Evolutionary conservation across 1,140 invertebrate genomes (phyloP).

Genomic region (Brachionus koreanus): DNA sequence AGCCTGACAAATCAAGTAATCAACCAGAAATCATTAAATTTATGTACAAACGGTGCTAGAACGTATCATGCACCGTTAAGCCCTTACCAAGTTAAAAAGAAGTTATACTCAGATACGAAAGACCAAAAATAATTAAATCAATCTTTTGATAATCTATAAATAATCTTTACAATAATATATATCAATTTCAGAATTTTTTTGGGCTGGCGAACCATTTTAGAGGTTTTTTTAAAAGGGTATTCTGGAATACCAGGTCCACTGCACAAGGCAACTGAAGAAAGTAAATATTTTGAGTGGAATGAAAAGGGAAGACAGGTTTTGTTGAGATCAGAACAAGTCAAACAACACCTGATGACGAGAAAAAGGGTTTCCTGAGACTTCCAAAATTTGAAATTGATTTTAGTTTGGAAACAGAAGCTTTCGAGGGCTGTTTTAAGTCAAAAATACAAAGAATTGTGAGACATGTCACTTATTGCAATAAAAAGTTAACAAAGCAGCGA

Average conservation of each 20-base stretch:
- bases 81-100: not conserved
- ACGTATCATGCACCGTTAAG: not conserved
- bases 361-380: not conserved
- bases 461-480: not conserved
- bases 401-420: not conserved
- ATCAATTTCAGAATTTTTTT: conserved; percentile 48
- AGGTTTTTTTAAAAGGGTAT: conserved; percentile 46
- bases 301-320: not conserved
- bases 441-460: not conserved
- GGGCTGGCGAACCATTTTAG: conserved; percentile 50
- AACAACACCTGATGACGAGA: not conserved
- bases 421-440: not conserved
- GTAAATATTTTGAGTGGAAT: not conserved
- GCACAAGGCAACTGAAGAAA: not conserved
- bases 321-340: not conserved
- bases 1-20: not conserved
- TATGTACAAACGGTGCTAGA: not conserved
- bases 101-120: not conserved
- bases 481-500: not conserved
- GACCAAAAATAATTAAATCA: not conserved
- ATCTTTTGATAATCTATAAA: no score
- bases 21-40: not conserved
- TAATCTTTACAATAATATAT: no score
- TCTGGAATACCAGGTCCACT: conserved; percentile 35
- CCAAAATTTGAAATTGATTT: not conserved